A percentile compares a stretch with the other conserved stretches of the same genome.
phyloP scores from a whole-genome alignment of 2,888 invertebrate genomes.

The Byasa hedistus region DNA sequence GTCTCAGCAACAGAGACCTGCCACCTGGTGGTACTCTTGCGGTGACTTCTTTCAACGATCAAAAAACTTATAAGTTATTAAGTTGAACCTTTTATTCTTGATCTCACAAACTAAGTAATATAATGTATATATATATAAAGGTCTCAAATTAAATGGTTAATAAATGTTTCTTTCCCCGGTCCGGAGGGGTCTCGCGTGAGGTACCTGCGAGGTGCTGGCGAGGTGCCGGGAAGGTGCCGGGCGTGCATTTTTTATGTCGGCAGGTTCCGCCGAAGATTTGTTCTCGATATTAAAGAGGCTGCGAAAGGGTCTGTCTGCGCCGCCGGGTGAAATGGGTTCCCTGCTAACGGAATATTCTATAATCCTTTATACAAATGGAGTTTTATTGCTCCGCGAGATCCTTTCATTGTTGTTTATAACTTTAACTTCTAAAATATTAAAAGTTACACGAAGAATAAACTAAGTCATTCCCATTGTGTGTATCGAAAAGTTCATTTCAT shows the following conservation, averaged over 20 bases:
- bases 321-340: constrained; percentile 19
- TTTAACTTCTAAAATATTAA: neutral
- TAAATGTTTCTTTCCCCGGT: constrained; percentile 3
- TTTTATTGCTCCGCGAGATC: neutral
- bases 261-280: constrained; percentile 25
- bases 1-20: too few relatives aligned
- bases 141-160: neutral
- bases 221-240: constrained; percentile 2
- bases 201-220: constrained; percentile 8
- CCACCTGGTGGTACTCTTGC: too few relatives aligned
- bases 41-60: too few relatives aligned
- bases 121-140: neutral
- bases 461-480: too few relatives aligned
- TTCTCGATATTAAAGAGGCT: constrained; percentile 28
- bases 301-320: constrained; percentile 24
- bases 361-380: constrained; percentile 5
- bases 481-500: too few relatives aligned
- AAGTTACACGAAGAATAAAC: too few relatives aligned
- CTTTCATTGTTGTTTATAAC: neutral
- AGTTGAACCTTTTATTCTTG: too few relatives aligned
- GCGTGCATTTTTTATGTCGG: constrained; percentile 27
- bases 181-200: neutral
- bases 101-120: too few relatives aligned
- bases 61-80: too few relatives aligned
- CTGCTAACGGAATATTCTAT: constrained; percentile 22